A percentile compares a stretch with the other conserved stretches of the same genome.
These are phyloP conservation scores for Adelosebastes latens DNA, from an alignment of 2,797 vertebrate genomes.

Conservation along the genomic window DNA sequence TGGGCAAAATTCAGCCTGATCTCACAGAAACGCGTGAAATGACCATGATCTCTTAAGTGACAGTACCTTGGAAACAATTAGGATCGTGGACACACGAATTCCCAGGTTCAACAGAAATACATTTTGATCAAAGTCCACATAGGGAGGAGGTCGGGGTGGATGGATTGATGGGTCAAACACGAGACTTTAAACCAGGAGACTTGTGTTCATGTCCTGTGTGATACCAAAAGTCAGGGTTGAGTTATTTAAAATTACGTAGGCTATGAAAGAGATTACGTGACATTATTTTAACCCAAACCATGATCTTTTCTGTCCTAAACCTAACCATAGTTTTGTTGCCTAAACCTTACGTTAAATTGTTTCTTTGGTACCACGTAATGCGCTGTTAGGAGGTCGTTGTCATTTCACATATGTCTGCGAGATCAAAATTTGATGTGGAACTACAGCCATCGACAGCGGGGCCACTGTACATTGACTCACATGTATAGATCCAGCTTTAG, in stretches of 20 bases:
- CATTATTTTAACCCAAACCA: no score
- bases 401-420: not conserved
- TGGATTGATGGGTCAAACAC: not conserved
- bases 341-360: not conserved
- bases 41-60: not conserved
- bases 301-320: not conserved
- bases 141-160: not conserved
- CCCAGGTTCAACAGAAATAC: not conserved
- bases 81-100: not conserved
- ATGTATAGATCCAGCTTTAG: not conserved
- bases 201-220: not conserved
- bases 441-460: not conserved
- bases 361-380: not conserved
- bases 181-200: not conserved
- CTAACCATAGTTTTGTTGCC: not conserved
- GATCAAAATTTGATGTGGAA: not conserved
- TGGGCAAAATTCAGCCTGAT: not conserved
- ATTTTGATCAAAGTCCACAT: not conserved
- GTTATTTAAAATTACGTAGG: not conserved
- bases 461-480: not conserved
- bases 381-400: not conserved
- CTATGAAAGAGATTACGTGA: not conserved
- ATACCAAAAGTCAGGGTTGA: not conserved
- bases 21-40: not conserved
- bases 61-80: not conserved